Percentiles rank a stretch among this genome's conserved stretches.
phyloP scores from a whole-genome alignment of 2,797 vertebrate genomes.

The Bucorvus abyssinicus region DNA sequence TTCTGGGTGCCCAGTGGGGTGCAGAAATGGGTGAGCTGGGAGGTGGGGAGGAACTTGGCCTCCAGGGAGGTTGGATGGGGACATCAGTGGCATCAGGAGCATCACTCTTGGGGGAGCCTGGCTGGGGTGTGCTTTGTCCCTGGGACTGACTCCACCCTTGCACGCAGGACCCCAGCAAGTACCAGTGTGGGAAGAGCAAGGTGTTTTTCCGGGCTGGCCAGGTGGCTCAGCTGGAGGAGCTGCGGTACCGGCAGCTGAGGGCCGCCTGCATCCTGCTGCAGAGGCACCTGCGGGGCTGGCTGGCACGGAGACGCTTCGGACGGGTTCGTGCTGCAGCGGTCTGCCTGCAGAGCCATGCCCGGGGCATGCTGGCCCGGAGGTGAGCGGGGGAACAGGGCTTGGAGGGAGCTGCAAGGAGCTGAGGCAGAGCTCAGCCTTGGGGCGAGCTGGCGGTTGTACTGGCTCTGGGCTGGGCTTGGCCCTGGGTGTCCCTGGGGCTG shows the following conservation, averaged over 20 bases:
- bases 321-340: constrained; percentile 29
- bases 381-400: neutral
- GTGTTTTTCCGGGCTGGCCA: constrained; percentile 81
- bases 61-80: neutral
- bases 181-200: constrained; percentile 80
- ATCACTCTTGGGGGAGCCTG: too few species aligned
- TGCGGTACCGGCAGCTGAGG: constrained; percentile 70
- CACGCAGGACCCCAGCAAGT: constrained; percentile 66
- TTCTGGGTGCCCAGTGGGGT: neutral
- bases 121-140: neutral
- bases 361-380: constrained; percentile 77
- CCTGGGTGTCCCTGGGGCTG: too few species aligned
- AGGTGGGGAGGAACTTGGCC: neutral
- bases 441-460: too few species aligned
- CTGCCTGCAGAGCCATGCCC: constrained; percentile 74
- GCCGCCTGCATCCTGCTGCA: constrained; percentile 77
- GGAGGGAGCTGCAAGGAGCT: neutral
- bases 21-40: neutral
- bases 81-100: neutral
- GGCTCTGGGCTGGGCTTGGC: neutral
- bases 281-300: constrained; percentile 78
- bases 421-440: neutral
- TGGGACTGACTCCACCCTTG: neutral
- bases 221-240: constrained; percentile 81
- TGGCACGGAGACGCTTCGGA: constrained; percentile 60